Percentiles rank a stretch among this genome's conserved stretches.
phyloP scores from a whole-genome alignment of 2,888 invertebrate genomes.

The Aricia artaxerxes region DNA sequence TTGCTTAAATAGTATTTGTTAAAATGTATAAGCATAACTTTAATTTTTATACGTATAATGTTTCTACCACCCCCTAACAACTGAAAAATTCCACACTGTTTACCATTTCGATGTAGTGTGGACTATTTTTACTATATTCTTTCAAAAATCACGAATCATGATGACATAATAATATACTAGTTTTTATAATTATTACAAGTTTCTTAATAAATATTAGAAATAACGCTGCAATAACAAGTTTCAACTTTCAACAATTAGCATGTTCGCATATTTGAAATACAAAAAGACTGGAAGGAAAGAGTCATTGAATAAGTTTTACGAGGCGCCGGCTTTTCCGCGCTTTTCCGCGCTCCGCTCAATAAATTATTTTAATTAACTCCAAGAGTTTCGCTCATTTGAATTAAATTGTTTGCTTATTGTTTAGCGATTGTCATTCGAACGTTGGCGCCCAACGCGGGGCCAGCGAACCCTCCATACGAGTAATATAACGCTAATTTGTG shows the following conservation, averaged over 20 bases:
- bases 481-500: not conserved
- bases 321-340: constrained; percentile 22
- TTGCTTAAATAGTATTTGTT: too few relatives aligned
- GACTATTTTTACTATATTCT: not conserved
- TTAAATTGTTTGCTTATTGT: constrained; percentile 26
- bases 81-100: not conserved
- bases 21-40: too few relatives aligned
- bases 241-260: constrained; percentile 3
- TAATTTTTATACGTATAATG: too few relatives aligned
- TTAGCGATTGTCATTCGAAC: constrained; percentile 18
- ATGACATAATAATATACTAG: not conserved
- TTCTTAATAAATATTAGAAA: not conserved
- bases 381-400: constrained; percentile 21
- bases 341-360: constrained; percentile 8
- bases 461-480: not conserved
- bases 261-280: not conserved
- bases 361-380: constrained; percentile 30
- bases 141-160: not conserved
- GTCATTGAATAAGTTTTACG: constrained; percentile 24
- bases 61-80: too few relatives aligned
- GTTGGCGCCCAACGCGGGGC: not conserved
- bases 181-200: not conserved
- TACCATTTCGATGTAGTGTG: not conserved
- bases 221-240: not conserved
- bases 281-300: constrained; percentile 18